These are phyloP conservation scores for Scylla paramamosain DNA, from an alignment of 1,140 invertebrate species.

Conservation along the genomic window DNA sequence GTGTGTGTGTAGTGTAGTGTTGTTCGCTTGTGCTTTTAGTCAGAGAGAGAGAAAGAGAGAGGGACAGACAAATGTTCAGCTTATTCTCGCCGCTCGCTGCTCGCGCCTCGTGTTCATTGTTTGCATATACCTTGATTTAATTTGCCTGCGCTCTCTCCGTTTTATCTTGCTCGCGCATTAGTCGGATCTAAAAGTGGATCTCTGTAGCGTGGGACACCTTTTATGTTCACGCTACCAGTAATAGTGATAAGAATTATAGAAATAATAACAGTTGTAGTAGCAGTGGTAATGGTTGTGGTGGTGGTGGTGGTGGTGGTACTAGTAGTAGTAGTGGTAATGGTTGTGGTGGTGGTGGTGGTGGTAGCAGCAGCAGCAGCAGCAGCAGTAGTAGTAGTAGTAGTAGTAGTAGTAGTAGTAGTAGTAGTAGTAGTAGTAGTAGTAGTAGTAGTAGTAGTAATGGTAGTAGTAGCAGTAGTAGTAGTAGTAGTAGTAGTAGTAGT, in stretches of 20 bases:
- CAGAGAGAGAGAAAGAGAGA: too few relatives aligned
- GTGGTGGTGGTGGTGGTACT: background rate
- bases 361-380: background rate
- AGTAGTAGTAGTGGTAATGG: background rate
- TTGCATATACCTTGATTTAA: too few relatives aligned
- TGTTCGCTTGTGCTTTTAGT: too few relatives aligned
- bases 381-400: conserved; percentile 20
- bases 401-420: conserved; percentile 1
- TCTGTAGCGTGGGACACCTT: too few relatives aligned
- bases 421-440: conserved; percentile 22
- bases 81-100: too few relatives aligned
- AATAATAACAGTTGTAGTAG: background rate
- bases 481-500: conserved; percentile 18
- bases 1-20: too few relatives aligned
- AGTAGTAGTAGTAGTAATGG: background rate
- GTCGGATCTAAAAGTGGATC: too few relatives aligned
- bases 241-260: background rate
- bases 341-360: background rate
- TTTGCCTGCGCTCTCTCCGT: too few relatives aligned
- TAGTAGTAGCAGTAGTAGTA: conserved; percentile 18
- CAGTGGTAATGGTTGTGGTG: background rate
- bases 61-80: too few relatives aligned
- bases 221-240: too few relatives aligned
- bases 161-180: too few relatives aligned
- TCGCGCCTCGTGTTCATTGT: too few relatives aligned